These are phyloP conservation scores for Sander vitreus DNA, from an alignment of 2,113 vertebrate species.

Conservation along the genomic window DNA sequence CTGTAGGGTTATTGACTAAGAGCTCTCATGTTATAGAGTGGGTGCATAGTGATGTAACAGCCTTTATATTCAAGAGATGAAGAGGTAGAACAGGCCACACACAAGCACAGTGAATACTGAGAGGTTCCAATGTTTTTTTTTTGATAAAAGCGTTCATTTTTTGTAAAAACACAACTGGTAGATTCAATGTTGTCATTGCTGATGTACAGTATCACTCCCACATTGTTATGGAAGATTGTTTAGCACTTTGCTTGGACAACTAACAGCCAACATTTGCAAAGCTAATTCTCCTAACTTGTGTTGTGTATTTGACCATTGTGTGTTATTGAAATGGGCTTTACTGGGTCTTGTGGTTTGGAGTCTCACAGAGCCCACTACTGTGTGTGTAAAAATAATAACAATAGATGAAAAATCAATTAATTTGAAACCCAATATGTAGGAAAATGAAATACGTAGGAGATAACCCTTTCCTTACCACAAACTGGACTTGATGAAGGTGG, in stretches of 20 bases:
- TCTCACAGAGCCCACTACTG: neutral
- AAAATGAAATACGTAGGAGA: neutral
- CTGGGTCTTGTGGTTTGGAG: neutral
- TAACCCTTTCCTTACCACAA: neutral
- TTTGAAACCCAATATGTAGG: neutral
- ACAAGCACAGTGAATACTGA: slow-evolving; percentile 62
- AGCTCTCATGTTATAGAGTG: slow-evolving; percentile 49
- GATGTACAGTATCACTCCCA: neutral
- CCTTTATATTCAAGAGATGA: slow-evolving; percentile 53
- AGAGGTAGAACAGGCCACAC: slow-evolving; percentile 63
- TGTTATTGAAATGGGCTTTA: neutral
- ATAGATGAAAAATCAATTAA: neutral
- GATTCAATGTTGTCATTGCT: neutral
- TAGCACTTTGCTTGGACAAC: neutral
- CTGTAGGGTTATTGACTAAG: slow-evolving; percentile 39
- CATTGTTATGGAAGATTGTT: neutral
- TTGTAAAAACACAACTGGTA: slow-evolving; percentile 8
- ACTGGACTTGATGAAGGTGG: neutral
- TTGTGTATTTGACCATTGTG: neutral
- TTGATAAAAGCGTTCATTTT: slow-evolving; percentile 43
- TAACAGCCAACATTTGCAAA: neutral
- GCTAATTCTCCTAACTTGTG: neutral
- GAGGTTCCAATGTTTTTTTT: slow-evolving; percentile 31
- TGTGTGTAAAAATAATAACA: neutral
- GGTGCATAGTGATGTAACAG: slow-evolving; percentile 51